Conservation (phyloP, 2,797 vertebrate species). For the Acestrorhynchus altus region DNA sequence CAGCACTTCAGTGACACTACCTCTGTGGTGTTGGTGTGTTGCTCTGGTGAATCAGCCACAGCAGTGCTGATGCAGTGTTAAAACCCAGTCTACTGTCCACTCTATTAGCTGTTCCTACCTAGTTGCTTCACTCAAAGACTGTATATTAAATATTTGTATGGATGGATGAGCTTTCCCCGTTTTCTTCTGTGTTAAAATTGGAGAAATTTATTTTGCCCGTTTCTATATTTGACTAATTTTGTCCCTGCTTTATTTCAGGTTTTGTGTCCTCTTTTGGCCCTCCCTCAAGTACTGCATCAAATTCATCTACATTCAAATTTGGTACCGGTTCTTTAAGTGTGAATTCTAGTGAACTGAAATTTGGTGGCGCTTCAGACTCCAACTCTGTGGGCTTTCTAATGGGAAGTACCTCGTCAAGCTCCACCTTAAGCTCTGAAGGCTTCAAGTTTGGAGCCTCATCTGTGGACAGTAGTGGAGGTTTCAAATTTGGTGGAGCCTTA, state of each 20-base stretch:
- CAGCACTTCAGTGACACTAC: too few species aligned
- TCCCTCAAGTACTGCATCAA: constrained; percentile 73
- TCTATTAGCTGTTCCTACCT: too few species aligned
- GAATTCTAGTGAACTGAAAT: constrained; percentile 78
- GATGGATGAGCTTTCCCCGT: too few species aligned
- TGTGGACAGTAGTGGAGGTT: constrained; percentile 72
- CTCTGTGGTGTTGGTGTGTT: too few species aligned
- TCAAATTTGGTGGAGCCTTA: constrained; percentile 64
- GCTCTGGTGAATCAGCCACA: too few species aligned
- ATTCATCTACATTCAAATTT: constrained; percentile 85
- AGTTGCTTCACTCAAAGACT: too few species aligned
- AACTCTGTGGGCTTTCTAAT: constrained; percentile 70
- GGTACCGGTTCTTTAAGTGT: constrained; percentile 68
- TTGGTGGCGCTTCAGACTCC: constrained; percentile 66
- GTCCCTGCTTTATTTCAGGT: constrained; percentile 55
- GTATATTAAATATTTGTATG: too few species aligned
- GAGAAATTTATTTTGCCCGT: too few species aligned
- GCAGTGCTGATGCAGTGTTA: too few species aligned
- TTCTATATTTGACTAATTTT: background rate
- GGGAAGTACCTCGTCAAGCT: constrained; percentile 24
- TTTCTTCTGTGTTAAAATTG: too few species aligned
- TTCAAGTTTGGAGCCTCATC: constrained; percentile 76
- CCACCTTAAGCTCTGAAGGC: constrained; percentile 58
- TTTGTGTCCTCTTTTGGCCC: constrained; percentile 79
- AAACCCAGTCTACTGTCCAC: too few species aligned